A percentile compares a stretch with the other conserved stretches of the same genome.
These are phyloP conservation scores for Nipponacmea schrenckii DNA, from an alignment of 2,888 invertebrate genomes.

Conservation along the genomic window DNA sequence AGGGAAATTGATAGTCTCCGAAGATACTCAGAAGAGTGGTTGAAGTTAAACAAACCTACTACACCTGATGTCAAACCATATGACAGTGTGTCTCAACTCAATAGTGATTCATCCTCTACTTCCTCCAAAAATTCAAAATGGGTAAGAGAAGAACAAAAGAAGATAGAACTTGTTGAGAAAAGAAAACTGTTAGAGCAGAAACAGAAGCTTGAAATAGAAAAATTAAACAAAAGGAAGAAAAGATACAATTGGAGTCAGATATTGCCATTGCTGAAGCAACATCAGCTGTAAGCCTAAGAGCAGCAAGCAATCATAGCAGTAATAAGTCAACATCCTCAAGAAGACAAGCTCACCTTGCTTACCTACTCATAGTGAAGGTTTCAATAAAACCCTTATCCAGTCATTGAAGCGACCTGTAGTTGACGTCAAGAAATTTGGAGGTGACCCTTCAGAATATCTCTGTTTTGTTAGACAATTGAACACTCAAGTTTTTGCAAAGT, in stretches of 20 bases:
- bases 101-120: background rate
- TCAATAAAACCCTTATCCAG: background rate
- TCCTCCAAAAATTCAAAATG: background rate
- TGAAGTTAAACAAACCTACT: background rate
- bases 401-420: background rate
- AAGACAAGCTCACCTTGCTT: too few relatives aligned
- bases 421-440: background rate
- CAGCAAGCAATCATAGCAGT: too few relatives aligned
- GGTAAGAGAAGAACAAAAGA: background rate
- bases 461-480: constrained; percentile 7
- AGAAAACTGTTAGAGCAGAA: background rate
- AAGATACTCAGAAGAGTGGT: background rate
- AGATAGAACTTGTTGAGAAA: background rate
- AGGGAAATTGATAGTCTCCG: background rate
- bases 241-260: background rate
- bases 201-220: background rate
- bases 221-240: background rate
- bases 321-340: too few relatives aligned
- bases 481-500: background rate
- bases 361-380: background rate
- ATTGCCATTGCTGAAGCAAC: background rate
- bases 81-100: background rate
- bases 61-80: background rate
- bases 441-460: background rate
- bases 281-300: background rate